Conservation (phyloP, 2,797 vertebrate species). For the Vultur gryphus region DNA sequence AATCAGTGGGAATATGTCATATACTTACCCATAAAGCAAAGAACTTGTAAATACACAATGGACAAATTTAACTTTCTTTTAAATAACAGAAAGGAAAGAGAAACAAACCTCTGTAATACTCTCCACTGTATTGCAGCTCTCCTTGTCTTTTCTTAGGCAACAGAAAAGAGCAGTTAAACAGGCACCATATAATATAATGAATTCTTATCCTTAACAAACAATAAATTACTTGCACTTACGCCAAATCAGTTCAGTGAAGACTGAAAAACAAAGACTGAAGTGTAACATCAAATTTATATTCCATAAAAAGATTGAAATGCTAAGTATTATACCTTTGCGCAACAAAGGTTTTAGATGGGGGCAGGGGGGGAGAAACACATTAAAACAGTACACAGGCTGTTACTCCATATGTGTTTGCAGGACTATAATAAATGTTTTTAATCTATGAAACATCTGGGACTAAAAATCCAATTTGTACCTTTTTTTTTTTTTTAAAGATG, state of each 20-base stretch:
- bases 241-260: background rate
- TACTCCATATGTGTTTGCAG: background rate
- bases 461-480: background rate
- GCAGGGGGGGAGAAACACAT: background rate
- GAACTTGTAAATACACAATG: background rate
- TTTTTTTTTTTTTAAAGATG: background rate
- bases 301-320: background rate
- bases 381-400: background rate
- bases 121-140: background rate
- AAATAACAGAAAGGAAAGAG: background rate
- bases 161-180: background rate
- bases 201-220: background rate
- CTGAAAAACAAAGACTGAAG: background rate
- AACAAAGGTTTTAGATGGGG: background rate
- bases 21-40: background rate
- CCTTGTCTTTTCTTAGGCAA: background rate
- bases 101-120: background rate
- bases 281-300: background rate
- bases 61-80: background rate
- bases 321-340: background rate
- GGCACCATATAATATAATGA: background rate
- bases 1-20: background rate
- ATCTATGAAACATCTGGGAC: background rate
- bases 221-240: background rate
- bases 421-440: background rate